Conservation (phyloP, 2,113 vertebrate genomes). For the Zingel zingel region DNA sequence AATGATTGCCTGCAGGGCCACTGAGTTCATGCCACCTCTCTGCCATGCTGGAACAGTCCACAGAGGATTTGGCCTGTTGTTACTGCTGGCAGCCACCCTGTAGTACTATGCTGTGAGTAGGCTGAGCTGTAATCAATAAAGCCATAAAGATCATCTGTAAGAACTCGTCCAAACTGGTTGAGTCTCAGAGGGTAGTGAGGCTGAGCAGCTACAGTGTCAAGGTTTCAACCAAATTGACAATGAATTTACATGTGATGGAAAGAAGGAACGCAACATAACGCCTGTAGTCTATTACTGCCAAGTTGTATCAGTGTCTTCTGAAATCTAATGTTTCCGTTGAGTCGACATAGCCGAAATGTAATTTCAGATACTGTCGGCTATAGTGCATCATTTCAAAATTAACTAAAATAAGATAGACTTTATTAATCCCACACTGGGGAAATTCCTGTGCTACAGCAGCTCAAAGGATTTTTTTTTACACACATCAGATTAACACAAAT, state of each 20-base stretch:
- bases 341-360: too few species aligned
- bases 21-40: constrained; percentile 18
- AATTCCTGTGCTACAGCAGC: too few species aligned
- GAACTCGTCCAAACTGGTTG: constrained; percentile 52
- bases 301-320: too few species aligned
- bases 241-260: background rate
- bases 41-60: constrained; percentile 65
- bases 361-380: too few species aligned
- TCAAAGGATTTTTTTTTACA: too few species aligned
- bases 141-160: constrained; percentile 64
- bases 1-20: constrained; percentile 44
- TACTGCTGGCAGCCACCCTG: background rate
- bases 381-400: background rate
- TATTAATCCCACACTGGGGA: too few species aligned
- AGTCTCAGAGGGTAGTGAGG: background rate
- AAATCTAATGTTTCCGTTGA: too few species aligned
- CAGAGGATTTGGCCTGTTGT: constrained; percentile 33
- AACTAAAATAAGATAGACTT: background rate
- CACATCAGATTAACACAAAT: too few species aligned
- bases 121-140: constrained; percentile 55
- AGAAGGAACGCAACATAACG: too few species aligned
- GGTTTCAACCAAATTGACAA: constrained; percentile 9
- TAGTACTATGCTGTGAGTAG: background rate
- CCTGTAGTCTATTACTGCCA: too few species aligned
- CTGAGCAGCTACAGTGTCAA: background rate